Evolutionary conservation across 2,113 vertebrate species (phyloP), one percentile per base, ranked within the genome.

Genomic region (Synodontis membranacea): DNA sequence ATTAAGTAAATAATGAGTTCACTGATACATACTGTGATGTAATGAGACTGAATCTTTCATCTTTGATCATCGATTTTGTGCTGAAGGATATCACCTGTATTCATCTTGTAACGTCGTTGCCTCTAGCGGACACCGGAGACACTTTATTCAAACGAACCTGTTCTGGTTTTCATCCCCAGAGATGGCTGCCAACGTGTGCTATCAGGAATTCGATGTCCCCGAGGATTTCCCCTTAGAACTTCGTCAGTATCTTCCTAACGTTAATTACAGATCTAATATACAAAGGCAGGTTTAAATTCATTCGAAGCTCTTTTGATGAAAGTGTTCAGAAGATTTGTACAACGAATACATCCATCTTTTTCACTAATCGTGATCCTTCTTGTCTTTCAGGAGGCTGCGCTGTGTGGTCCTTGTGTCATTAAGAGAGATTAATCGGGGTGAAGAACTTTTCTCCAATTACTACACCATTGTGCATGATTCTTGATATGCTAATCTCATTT

Each of bases 391-490:
- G 82, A 94, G 92, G 39, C 89, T 96, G 60, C 96, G 97, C 48
- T 98, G 97, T 88, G 96, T 99, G 0, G 95, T 98, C 82, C 96
- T 99, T 14, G 94, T 99, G 0, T 91, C 97, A 0, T 94, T 99
- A 58, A 94, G 95, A 92, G 95, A 97, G 88, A 96, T 99, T 86
- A 28, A 88, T 15, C 91, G 92, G 88, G 98, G 96, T 82, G 97
- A 99, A 91, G 98, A 99, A 85, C 96, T 99, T 54, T 96, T 98
- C 90, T 99, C 98, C 37, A 99, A 99, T 93, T 99, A 99, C 90
- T 98, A 95, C 90, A 99, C 97, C 12, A 89, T 99, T 84, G 93
- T 99, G 79, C 94, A 92, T 17, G 44, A 70, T 34, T 44, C 23
- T 0, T 82, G 50, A 54, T 7, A 28, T 19, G n/a, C 11, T 11